Base-by-base conservation (phyloP, 2,888 invertebrate genomes). In the Rhagonycha lutea region DNA sequence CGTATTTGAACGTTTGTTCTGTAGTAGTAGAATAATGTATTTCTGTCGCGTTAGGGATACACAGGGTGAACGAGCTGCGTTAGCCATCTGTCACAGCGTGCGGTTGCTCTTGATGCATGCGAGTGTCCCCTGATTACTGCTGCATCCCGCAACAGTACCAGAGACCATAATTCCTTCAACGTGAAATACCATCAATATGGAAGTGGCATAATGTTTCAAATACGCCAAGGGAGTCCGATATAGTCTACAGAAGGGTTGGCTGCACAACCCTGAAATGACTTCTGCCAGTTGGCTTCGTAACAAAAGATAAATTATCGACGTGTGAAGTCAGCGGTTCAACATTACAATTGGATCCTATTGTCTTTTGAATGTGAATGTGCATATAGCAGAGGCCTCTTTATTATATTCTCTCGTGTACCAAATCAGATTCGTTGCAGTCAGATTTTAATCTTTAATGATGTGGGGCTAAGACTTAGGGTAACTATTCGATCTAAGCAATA, bases 281-380 rank as follows among this genome's bases (percentile, higher is more conserved):
- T 83, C 80, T 83, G 83, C 83, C 84, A 83, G 82, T 82, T 82
- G 83, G 82, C 82, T 81, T 83, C 82, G 83, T 83, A 84, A 86
- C 85, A 85, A 85, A 85, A 83, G 84, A 84, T 84, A 83, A 84
- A 85, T 85, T 84, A 83, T 81, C 80, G 74, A 80, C 81, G 82
- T 77, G 77, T 74, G 77, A 77, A 81, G 81, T 83, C 81, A 82
- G 81, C 81, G 79, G 81, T 81, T 80, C 74, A 76, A 76, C 80
- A 80, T 80, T 77, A 76, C 80, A 79, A 81, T 81, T 78, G 81
- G 79, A 79, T 67, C 70, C 81, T 67, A 81, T 81, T 81, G 78
- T 82, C 79, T 74, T 74, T 67, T 60, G 69, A 68, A 74, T 71
- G 73, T 29, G 76, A 74, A 76, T 76, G 73, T 76, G 76, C 76